These are phyloP conservation scores for Oostethus manadensis DNA, from an alignment of 2,113 vertebrate genomes.

Conservation along the genomic window DNA sequence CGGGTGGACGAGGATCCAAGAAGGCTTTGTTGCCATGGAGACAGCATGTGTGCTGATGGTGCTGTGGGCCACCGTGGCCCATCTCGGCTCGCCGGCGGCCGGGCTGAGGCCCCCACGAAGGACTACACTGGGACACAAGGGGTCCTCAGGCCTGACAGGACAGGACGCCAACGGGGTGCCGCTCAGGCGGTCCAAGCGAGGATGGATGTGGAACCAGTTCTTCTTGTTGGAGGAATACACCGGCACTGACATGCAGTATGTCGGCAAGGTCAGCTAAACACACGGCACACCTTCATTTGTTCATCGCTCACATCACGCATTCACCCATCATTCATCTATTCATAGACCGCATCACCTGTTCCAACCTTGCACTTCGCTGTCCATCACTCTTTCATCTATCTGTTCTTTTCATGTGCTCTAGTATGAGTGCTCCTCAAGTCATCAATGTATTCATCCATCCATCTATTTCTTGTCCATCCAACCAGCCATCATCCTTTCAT, in stretches of 20 bases:
- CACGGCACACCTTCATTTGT: neutral
- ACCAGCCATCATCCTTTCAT: too few relatives aligned
- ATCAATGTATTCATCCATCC: too few relatives aligned
- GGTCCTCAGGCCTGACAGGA: constrained; percentile 40
- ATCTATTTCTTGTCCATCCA: too few relatives aligned
- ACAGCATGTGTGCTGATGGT: constrained; percentile 38
- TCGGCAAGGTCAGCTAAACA: constrained; percentile 83
- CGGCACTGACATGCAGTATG: constrained; percentile 88
- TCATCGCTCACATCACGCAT: too few relatives aligned
- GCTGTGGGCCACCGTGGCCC: constrained; percentile 63
- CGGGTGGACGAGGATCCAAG: neutral
- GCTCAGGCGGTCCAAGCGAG: constrained; percentile 85
- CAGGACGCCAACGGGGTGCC: constrained; percentile 63
- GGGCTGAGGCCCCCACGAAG: constrained; percentile 74
- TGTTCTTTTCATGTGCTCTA: too few relatives aligned
- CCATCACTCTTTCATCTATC: too few relatives aligned
- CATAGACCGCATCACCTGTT: too few relatives aligned
- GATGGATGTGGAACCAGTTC: constrained; percentile 99
- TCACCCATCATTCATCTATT: too few relatives aligned
- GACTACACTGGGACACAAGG: constrained; percentile 77
- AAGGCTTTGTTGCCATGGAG: constrained; percentile 38
- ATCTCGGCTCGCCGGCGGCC: constrained; percentile 71
- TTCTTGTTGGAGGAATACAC: constrained; percentile 95
- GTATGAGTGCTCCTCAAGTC: too few relatives aligned
- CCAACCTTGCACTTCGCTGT: too few relatives aligned